Evolutionary conservation across 2,113 vertebrate species (phyloP), one percentile per base, ranked within the genome.

Genomic region (Sinosuthora webbiana): DNA sequence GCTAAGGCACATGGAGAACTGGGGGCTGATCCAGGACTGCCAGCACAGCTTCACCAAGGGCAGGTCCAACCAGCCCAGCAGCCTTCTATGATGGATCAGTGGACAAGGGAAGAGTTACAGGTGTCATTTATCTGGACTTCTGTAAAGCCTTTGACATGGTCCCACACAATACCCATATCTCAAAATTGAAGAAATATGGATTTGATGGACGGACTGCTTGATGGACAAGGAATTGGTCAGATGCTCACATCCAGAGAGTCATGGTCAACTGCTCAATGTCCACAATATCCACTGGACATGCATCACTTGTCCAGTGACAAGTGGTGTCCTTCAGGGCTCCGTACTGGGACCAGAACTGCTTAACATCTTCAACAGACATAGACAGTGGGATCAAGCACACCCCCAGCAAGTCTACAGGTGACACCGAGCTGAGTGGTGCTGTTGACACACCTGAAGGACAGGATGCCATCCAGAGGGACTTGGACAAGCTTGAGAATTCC

Each of bases 1-100:
- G n/a, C 23, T 42, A 60, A 60, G 67, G 65, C 44, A 49, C 15
- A 13, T 5, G 19, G 37, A 63, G 22, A 33, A 19, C 18, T 56
- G 33, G 7, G 41, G 25, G 2, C 3, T 65, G 39, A 13, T 18
- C n/a, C 0, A 0, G 59, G 30, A 30, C 20, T 13, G 25, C 13
- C 75, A 63, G 49, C n/a, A 41, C 6, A 3, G 30, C 45, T 71
- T 33, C 57, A 59, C 39, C 44, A 64, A 53, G 71, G 44, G 11
- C n/a, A 33, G 20, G 23, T 37, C 22, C 42, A 42, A 71, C n/a
- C n/a, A 53, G 33, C 13, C 10, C 14, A 49, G 27, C 13, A 22
- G 8, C 19, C 15, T 17, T 63, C 49, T 68, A 0, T 23, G 24
- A 45, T 57, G 11, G 35, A 78, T 35, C n/a, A 59, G 45, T 37